Base-by-base conservation (phyloP, 2,797 vertebrate genomes). In the Macroramphosus scolopax region DNA sequence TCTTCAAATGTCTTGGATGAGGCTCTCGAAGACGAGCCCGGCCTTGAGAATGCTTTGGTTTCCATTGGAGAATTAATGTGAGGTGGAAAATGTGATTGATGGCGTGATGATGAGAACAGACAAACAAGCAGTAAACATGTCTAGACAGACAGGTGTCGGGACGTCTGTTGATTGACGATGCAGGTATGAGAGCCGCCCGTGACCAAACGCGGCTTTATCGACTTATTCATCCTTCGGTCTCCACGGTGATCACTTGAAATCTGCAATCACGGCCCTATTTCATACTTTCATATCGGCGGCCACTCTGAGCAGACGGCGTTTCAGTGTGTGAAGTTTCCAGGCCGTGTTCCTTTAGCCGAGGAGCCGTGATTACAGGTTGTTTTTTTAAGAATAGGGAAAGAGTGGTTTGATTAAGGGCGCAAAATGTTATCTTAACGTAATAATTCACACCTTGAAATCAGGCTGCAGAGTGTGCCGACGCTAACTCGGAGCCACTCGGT, bases 21-120 rank as follows among this genome's bases (percentile, higher is more conserved):
- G 51, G 69, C 64, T 66, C 75, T 58, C 30, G 70, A 77, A n/a
- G n/a, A n/a, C n/a, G n/a, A n/a, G 42, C 63, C 51, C 66, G 24
- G 76, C 64, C 80, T 59, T 68, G 75, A 75, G 76, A 87, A 88
- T 86, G 80, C 89, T 91, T 91, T 90, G 90, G 89, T 90, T 89
- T 91, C 78, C 77, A 80, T 87, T 80, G 72, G 60, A 78, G 73
- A 70, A 57, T 70, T 83, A 83, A 84, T 87, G 79, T 77, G 78
- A 67, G 60, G 77, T 80, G 78, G 74, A 78, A 71, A 77, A 78
- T 67, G 56, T 50, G 68, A 81, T 47, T 39, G 72, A 82, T 81
- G 77, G 67, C 52, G 57, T 51, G 76, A 76, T 68, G 82, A 85
- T 80, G 67, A 65, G 72, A 75, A 77, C 69, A 69, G 47, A 84